Evolutionary conservation across 2,113 vertebrate species (phyloP), one percentile per base, ranked within the genome.

Genomic region (Echinops telfairi): DNA sequence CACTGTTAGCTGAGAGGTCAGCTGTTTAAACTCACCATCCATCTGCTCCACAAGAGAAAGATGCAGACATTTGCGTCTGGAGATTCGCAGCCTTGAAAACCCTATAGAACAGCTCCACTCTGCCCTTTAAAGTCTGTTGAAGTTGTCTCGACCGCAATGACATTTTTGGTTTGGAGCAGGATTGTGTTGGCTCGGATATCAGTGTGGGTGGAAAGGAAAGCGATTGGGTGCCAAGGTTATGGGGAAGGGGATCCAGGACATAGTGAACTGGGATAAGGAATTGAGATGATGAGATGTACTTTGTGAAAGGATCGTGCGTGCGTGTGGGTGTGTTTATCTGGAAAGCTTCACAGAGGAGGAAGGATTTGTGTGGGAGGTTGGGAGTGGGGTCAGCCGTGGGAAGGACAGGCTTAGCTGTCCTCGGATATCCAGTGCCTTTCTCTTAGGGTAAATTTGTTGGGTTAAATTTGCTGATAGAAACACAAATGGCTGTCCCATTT

Each of bases 281-380:
- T 31, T 53, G 40, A 89, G 47, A 80, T 68, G 68, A 29, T 83
- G 29, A 43, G 47, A 25, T 71, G 68, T 53, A 29, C n/a, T 89
- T 87, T 85, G 77, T 53, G 62, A 60, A 91, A 86, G 43, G 40
- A 9, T 95, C 75, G 23, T 22, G 1, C 38, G 47, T 83, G 1
- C 71, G 3, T 91, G 62, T 83, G 25, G 33, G 1, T 43, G 27
- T 90, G 75, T 92, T 36, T 84, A 40, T 76, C 15, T 78, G 20
- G 38, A 93, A 82, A 38, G 75, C 60, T 75, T 85, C 82, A 75
- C 31, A 38, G 29, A 90, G 27, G 33, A 93, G n/a, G 29, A 83
- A 43, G 22, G 38, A n/a, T 76, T 64, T 40, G 36, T 53, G 47
- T 53, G 47, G 47, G 47, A 53, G 66, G 60, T 33, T 33, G 60